Conservation (phyloP, 1,140 invertebrate genomes). For the Tetragnatha versicolor region DNA sequence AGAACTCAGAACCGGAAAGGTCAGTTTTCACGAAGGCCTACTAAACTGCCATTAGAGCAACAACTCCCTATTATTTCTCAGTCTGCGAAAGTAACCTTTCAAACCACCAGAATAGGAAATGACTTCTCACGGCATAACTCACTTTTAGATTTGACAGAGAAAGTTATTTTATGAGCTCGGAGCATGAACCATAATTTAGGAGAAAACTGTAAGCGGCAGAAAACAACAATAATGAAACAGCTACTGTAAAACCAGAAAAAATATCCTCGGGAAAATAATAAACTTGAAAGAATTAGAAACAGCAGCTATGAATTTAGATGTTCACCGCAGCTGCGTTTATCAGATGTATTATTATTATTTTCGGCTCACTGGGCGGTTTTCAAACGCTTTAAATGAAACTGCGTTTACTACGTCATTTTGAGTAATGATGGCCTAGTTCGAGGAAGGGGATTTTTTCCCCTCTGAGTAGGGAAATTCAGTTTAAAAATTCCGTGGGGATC, state of each 20-base stretch:
- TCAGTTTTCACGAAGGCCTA: too few relatives aligned
- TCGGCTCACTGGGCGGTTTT: background rate
- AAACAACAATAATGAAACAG: too few relatives aligned
- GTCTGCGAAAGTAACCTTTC: background rate
- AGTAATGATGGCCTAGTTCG: background rate
- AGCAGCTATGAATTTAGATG: constrained; percentile 35
- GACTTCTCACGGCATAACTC: background rate
- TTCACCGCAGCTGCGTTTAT: background rate
- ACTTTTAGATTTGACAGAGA: constrained; percentile 26
- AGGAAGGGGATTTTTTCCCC: background rate
- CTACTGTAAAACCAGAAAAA: too few relatives aligned
- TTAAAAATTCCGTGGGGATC: background rate
- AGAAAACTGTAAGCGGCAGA: background rate
- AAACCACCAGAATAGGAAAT: constrained; percentile 4
- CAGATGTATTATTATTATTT: constrained; percentile 21
- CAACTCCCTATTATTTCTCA: too few relatives aligned
- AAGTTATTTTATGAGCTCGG: constrained; percentile 5
- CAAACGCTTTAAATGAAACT: constrained; percentile 7
- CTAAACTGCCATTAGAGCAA: too few relatives aligned
- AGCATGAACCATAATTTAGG: constrained; percentile 10
- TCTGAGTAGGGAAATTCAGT: background rate
- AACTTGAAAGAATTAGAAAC: constrained; percentile 15
- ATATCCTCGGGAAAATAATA: background rate
- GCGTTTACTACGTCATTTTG: constrained; percentile 7
- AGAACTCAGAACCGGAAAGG: too few relatives aligned